These are phyloP conservation scores for Protula sp. DNA, from an alignment of 2,888 invertebrate species.

Conservation along the genomic window DNA sequence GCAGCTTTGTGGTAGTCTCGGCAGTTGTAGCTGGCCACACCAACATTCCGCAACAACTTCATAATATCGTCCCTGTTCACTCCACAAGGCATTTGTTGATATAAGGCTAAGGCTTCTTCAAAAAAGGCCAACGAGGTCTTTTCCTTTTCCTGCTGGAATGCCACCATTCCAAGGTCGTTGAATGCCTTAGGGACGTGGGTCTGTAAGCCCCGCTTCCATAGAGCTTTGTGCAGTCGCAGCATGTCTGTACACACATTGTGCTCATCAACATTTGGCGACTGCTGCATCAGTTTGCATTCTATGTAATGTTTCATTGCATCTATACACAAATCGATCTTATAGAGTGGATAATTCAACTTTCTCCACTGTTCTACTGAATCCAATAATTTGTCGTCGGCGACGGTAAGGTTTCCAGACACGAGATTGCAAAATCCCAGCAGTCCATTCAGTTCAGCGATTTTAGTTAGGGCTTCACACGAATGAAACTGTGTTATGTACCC, in stretches of 20 bases:
- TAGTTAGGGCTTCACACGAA: not conserved
- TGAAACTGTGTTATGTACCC: not conserved
- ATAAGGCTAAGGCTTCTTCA: conserved; percentile 9
- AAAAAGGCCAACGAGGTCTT: conserved; percentile 13
- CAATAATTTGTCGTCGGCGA: conserved; percentile 1
- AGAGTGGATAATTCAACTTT: conserved; percentile 10
- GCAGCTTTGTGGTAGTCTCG: conserved; percentile 16
- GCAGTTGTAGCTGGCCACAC: conserved; percentile 18
- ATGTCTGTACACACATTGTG: conserved; percentile 8
- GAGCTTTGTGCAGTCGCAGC: conserved; percentile 9
- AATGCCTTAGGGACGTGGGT: conserved; percentile 17
- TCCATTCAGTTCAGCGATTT: conserved; percentile 7
- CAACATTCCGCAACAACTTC: conserved; percentile 15
- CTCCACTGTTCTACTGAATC: conserved; percentile 10
- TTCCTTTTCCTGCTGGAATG: conserved; percentile 19
- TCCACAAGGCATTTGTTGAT: conserved; percentile 6
- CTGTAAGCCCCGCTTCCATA: conserved; percentile 4
- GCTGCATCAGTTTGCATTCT: conserved; percentile 5
- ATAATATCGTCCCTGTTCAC: conserved; percentile 11
- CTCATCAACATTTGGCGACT: not conserved
- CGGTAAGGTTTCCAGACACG: conserved; percentile 4
- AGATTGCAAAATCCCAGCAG: conserved; percentile 17
- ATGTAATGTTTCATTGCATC: conserved; percentile 13
- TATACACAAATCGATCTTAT: conserved; percentile 6
- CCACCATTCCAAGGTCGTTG: conserved; percentile 17